These are phyloP conservation scores for Myocastor coypus DNA, from an alignment of 2,113 vertebrate genomes.

Conservation along the genomic window DNA sequence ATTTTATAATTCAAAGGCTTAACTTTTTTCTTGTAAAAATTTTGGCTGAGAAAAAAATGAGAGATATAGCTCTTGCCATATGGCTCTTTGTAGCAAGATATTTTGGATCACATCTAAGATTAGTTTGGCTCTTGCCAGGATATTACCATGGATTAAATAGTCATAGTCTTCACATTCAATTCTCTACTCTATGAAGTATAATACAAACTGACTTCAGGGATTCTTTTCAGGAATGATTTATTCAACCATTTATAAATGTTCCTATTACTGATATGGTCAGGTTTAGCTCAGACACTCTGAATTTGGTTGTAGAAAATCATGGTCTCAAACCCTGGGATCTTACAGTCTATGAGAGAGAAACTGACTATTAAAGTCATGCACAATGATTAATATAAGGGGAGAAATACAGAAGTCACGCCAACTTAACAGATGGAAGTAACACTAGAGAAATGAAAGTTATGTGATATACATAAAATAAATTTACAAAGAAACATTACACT, in stretches of 20 bases:
- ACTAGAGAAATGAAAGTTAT: background rate
- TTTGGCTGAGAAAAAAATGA: slow-evolving; percentile 44
- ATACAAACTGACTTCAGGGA: background rate
- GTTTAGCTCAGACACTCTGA: background rate
- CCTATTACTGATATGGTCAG: background rate
- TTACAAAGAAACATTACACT: background rate
- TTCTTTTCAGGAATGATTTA: background rate
- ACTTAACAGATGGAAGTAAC: background rate
- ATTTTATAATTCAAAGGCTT: slow-evolving; percentile 28
- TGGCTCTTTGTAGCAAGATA: slow-evolving; percentile 48
- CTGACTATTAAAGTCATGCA: background rate
- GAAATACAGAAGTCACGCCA: background rate
- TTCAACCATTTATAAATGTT: background rate
- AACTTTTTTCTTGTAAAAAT: background rate
- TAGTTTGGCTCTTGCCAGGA: background rate
- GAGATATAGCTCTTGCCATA: slow-evolving; percentile 8
- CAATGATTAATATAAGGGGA: background rate
- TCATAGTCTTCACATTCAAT: background rate
- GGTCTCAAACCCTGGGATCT: background rate
- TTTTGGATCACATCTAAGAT: background rate
- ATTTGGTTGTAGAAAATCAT: background rate
- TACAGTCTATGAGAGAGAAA: background rate
- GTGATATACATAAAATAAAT: background rate
- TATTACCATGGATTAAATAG: slow-evolving; percentile 8
- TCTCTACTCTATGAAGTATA: background rate